Evolutionary conservation across 2,888 invertebrate species (phyloP), one percentile per base, ranked within the genome.

Genomic region (Tipula helvola): DNA sequence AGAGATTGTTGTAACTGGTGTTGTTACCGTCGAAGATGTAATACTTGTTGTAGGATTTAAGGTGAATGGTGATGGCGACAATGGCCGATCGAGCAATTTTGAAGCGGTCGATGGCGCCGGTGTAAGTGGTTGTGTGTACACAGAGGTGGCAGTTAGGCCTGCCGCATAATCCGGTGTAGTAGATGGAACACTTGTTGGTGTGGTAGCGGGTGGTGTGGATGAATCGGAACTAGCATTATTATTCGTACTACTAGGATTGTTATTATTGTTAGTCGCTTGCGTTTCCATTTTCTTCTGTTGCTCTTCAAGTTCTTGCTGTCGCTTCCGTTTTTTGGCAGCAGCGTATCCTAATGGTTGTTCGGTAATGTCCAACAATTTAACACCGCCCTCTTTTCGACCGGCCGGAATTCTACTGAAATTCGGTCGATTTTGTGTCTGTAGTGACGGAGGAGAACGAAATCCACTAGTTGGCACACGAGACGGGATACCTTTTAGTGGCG

Each of bases 401-500:
- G 93, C 95, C 44, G 93, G 94, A 42, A 93, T 94, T 87, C 95
- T 92, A 84, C 93, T 92, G 87, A 94, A 90, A 86, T 94, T 93
- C 12, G 94, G 93, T 3, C 92, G 89, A 88, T 90, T 90, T 39
- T 90, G 90, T 88, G 90, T 90, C 36, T 89, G 92, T 89, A 87
- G 90, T 88, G 90, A 92, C 88, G 91, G 92, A 86, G 90, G 92
- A 36, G 91, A 91, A 18, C 94, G 92, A 89, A 95, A 95, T 86
- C 95, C 95, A 36, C 94, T 94, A 0, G 94, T 93, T 18, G 95
- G 95, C 87, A 95, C 94, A 89, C 97, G 94, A 85, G 96, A 97
- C 0, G 98, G 98, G 88, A 98, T 95, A 0, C 98, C 98, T 90
- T 97, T 97, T 47, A 98, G 92, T 0, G 98, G 98, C 1, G 98